Conservation (phyloP, 2,113 vertebrate species). For the Perognathus longimembris region DNA sequence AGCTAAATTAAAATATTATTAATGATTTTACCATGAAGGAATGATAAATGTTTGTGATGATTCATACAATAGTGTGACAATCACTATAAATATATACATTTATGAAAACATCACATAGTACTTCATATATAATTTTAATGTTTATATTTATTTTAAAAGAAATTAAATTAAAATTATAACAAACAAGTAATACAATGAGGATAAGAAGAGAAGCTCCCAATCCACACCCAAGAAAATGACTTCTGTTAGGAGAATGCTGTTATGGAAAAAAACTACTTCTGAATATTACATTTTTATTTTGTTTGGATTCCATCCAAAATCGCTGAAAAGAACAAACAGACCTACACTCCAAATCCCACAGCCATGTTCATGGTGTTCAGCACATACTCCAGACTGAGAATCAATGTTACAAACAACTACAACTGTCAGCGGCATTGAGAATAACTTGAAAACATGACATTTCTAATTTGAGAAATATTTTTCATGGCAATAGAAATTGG, state of each 20-base stretch:
- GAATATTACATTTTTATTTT: constrained; percentile 56
- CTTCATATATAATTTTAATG: neutral
- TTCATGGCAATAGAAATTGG: constrained; percentile 49
- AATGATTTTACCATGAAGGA: neutral
- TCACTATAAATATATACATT: neutral
- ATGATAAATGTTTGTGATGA: neutral
- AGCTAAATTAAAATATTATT: neutral
- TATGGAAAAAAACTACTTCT: constrained; percentile 4
- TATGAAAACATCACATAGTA: neutral
- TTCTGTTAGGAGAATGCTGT: neutral
- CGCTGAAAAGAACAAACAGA: constrained; percentile 55
- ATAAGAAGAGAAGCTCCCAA: neutral
- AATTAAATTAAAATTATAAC: neutral
- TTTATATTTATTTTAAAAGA: neutral
- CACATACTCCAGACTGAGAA: constrained; percentile 60
- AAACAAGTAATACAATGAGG: neutral
- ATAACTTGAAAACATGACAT: constrained; percentile 74
- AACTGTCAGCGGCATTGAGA: constrained; percentile 55
- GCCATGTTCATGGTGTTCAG: constrained; percentile 64
- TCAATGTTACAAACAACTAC: constrained; percentile 72
- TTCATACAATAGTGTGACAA: no score
- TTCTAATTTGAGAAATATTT: constrained; percentile 68
- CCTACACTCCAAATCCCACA: constrained; percentile 50
- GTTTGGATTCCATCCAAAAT: constrained; percentile 71
- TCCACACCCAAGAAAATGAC: neutral